Base-by-base conservation (phyloP, 2,888 invertebrate genomes). In the Cosmia trapezina region DNA sequence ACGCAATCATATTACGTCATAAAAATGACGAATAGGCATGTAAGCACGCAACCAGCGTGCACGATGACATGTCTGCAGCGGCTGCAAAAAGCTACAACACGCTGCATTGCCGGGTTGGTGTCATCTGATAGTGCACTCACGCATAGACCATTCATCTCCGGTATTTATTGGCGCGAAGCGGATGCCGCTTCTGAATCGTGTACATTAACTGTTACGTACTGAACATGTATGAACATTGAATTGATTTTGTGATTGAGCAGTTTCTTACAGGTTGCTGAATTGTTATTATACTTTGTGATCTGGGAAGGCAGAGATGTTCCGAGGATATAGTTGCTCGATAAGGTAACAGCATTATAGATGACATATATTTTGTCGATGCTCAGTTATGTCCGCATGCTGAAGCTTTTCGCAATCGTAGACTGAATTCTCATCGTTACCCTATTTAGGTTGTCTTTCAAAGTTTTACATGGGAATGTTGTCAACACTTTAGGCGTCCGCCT, bases 1-100 rank as follows among this genome's bases (percentile, higher is more conserved):
- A 90, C 85, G 91, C 90, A 91, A 92, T 90, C 89, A 91, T 93
- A 94, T 94, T 94, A 94, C 94, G 92, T 94, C 93, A 94, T 94
- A 94, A 94, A 94, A 92, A 94, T 93, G 93, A 93, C 90, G 90
- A 90, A 93, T 90, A 92, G 92, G 89, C 89, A 91, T 93, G 93
- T 93, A 93, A 91, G 93, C 87, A 84, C 86, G 90, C 90, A 88
- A 87, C 89, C 88, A 86, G 90, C 87, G 88, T 91, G 91, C 91
- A 90, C 87, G 91, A 89, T 90, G 88, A 84, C 86, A 89, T 87
- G 86, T 87, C 84, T 84, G 80, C 77, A 78, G 74, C 69, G 74
- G 64, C 78, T 60, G 47, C 86, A 86, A 93, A 93, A 93, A 93
- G 89, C 86, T 69, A 73, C 80, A 83, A 76, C 67, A 77, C 60